These are phyloP conservation scores for Ostrea edulis DNA, from an alignment of 1,140 invertebrate genomes.

Conservation along the genomic window DNA sequence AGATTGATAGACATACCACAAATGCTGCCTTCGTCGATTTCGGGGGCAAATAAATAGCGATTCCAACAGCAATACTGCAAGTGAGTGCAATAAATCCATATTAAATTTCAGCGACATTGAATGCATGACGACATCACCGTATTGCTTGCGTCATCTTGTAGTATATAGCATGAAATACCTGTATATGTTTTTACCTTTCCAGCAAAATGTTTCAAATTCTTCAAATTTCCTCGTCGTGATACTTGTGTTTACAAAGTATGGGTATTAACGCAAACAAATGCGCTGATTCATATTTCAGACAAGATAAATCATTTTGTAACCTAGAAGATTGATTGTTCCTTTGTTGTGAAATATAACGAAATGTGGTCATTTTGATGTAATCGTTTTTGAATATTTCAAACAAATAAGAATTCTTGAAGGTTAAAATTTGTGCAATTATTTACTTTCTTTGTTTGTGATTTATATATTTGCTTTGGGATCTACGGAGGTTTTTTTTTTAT, in stretches of 20 bases:
- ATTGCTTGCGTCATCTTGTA: no score
- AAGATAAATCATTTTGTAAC: slow-evolving; percentile 24
- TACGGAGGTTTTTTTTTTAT: background rate
- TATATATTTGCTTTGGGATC: background rate
- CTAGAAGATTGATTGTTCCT: slow-evolving; percentile 4
- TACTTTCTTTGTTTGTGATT: background rate
- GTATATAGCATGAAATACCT: no score
- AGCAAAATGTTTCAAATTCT: background rate
- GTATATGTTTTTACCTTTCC: background rate
- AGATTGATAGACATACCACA: no score
- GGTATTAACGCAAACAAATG: background rate
- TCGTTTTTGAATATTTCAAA: background rate
- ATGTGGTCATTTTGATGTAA: slow-evolving; percentile 2
- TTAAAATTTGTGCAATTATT: slow-evolving; percentile 1
- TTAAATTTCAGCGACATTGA: no score
- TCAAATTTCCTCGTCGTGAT: background rate
- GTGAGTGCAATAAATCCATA: no score
- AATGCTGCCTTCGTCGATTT: no score
- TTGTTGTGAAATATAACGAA: background rate
- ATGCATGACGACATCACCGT: no score
- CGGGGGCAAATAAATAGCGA: no score
- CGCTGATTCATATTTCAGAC: slow-evolving; percentile 23
- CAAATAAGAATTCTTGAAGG: background rate
- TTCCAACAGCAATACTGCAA: no score
- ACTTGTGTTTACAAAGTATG: background rate